Conservation (phyloP, 2,888 invertebrate genomes). For the Hyposoter didymator region DNA sequence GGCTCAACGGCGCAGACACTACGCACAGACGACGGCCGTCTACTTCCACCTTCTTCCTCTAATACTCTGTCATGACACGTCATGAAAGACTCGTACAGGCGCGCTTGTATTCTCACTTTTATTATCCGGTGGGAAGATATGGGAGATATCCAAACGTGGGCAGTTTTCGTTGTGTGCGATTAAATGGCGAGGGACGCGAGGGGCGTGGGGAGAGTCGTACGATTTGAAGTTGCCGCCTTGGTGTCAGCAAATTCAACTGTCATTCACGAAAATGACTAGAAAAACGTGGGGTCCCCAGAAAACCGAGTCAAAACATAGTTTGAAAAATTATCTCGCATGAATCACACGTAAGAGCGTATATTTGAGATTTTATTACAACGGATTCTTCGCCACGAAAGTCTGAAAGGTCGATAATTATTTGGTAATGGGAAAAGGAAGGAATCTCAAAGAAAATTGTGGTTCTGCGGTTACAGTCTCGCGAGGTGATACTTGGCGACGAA, state of each 20-base stretch:
- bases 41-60: conserved; percentile 48
- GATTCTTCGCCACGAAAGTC: not conserved
- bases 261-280: conserved; percentile 8
- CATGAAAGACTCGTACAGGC: conserved; percentile 67
- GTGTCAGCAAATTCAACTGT: not conserved
- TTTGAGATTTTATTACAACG: not conserved
- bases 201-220: not conserved
- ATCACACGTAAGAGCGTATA: not conserved
- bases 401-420: not conserved
- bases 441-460: not conserved
- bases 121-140: conserved; percentile 5
- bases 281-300: not conserved
- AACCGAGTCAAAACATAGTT: not conserved
- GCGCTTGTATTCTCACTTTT: conserved; percentile 17
- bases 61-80: conserved; percentile 77
- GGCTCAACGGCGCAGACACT: conserved; percentile 48
- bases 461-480: not conserved
- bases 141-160: not conserved
- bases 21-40: conserved; percentile 54
- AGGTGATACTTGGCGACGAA: not conserved
- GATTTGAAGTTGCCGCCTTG: conserved; percentile 57
- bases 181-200: not conserved
- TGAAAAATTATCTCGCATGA: not conserved
- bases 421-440: not conserved
- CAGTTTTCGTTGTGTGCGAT: conserved; percentile 2